Conservation (phyloP, 2,797 vertebrate genomes). For the Dermochelys coriacea region DNA sequence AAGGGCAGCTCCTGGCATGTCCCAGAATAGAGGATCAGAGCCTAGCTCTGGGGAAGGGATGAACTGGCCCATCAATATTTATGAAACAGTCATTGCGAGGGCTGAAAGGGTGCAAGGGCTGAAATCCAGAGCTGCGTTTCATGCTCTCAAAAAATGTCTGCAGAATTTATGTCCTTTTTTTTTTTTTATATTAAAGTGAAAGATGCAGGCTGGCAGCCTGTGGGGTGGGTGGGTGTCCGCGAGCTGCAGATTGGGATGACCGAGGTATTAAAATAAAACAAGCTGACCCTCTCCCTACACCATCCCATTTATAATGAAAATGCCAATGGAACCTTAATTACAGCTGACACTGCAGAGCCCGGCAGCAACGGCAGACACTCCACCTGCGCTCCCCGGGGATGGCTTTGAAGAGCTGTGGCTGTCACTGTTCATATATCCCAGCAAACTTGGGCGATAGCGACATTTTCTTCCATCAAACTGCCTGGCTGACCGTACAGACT, state of each 20-base stretch:
- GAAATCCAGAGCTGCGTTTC: not conserved
- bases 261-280: not conserved
- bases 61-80: not conserved
- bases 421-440: not conserved
- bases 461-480: accelerated
- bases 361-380: not conserved
- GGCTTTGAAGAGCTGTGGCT: not conserved
- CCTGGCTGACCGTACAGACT: not conserved
- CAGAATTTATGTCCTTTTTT: not conserved
- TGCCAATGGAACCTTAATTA: not conserved
- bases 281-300: not conserved
- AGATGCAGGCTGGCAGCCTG: not conserved
- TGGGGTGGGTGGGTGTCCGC: not conserved
- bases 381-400: not conserved
- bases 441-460: not conserved
- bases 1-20: not conserved
- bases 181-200: not conserved
- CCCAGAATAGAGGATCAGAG: not conserved
- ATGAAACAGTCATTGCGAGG: not conserved
- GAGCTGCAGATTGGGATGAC: not conserved
- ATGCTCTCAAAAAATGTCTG: not conserved
- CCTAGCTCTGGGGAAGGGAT: not conserved
- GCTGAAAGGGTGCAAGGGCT: not conserved
- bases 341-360: not conserved
- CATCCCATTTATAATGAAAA: not conserved